These are phyloP conservation scores for Raja brachyura DNA, from an alignment of 2,113 vertebrate species.

Conservation along the genomic window DNA sequence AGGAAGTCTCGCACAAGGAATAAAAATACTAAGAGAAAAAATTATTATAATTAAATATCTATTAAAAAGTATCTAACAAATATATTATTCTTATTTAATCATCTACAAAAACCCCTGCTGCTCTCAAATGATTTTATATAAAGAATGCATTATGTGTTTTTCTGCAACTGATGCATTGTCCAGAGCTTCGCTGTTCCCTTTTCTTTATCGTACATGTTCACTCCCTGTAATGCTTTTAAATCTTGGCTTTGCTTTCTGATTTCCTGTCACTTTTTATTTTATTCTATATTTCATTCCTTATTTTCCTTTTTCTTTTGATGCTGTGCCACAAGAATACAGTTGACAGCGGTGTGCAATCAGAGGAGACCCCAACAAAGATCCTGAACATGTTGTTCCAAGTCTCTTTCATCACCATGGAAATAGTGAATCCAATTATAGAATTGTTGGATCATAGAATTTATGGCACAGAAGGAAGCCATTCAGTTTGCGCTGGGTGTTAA, in stretches of 20 bases:
- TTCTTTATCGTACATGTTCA: neutral
- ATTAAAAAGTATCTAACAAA: neutral
- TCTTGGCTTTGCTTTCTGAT: neutral
- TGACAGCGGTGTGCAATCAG: neutral
- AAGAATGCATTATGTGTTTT: neutral
- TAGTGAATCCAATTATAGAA: neutral
- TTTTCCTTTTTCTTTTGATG: neutral
- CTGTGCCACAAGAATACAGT: neutral
- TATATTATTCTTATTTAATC: neutral
- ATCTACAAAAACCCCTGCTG: neutral
- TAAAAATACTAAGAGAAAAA: neutral
- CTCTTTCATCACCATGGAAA: constrained; percentile 14
- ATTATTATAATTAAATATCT: neutral
- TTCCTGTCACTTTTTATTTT: neutral
- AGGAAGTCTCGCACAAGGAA: neutral
- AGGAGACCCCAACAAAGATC: neutral
- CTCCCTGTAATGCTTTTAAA: neutral
- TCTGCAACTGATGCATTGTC: neutral
- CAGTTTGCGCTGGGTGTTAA: no score
- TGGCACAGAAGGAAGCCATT: no score
- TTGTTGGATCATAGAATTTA: no score
- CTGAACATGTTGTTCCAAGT: neutral
- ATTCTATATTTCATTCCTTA: neutral
- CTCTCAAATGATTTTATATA: no score
- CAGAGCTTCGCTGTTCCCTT: neutral